Evolutionary conservation across 2,797 vertebrate genomes (phyloP), one percentile per base, ranked within the genome.

Genomic region (Epinephelus coioides): DNA sequence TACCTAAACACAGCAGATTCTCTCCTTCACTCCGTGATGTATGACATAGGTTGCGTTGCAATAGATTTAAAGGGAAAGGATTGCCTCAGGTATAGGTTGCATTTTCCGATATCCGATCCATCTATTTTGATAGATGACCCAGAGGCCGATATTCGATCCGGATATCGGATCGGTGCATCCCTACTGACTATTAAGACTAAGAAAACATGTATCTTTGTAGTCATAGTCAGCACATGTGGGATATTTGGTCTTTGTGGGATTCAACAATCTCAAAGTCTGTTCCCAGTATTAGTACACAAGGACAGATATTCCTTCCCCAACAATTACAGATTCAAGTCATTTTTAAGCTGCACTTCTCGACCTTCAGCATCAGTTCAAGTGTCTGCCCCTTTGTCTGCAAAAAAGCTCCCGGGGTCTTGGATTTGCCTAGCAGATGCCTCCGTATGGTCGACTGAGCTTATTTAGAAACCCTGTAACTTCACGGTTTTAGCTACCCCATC

Each of bases 401-500:
- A 61, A 57, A 54, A 64, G n/a, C 27, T 69, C 63, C 76, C 14
- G 23, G 23, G 27, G 46, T 62, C 30, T 23, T 6, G 59, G 55
- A 74, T 76, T 49, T 67, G 49, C 27, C 67, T 7, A 44, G 30
- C 2, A 30, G 51, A 67, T 53, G 61, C n/a, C 57, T 65, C 27
- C 12, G 44, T 40, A 19, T 23, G 43, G 54, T 64, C 60, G 54
- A 59, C 64, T 64, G 66, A 75, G 70, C 49, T 38, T 30, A 38
- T 59, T 67, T 73, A 62, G 21, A 78, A 81, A 61, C 14, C 18
- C 25, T 53, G 21, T 5, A 50, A 59, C 72, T n/a, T 49, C 21
- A 43, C 56, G 18, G 27, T 43, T 54, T 56, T 43, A 19, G n/a
- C 57, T 43, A 23, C 10, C 17, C 7, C 18, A 25, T n/a, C 30